Conservation (phyloP, 1,140 invertebrate species). For the Drosophila watanabei region DNA sequence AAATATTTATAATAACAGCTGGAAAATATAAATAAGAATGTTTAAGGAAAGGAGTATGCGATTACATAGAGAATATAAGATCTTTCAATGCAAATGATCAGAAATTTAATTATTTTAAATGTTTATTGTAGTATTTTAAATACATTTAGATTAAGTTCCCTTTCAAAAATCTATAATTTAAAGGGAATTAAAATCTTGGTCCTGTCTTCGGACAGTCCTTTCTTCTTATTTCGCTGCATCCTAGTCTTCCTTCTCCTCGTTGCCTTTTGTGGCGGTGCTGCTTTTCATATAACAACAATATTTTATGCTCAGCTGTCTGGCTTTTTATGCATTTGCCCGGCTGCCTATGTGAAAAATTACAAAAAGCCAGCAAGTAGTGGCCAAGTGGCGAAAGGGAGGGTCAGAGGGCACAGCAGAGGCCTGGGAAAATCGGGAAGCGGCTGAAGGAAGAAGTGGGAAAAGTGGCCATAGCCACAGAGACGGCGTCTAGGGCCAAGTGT, state of each 20-base stretch:
- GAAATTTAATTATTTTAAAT: neutral
- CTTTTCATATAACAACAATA: slow-evolving; percentile 84
- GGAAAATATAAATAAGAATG: neutral
- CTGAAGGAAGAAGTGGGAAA: slow-evolving; percentile 4
- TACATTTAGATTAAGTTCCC: too few relatives aligned
- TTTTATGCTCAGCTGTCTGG: slow-evolving; percentile 83
- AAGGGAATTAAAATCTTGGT: slow-evolving; percentile 15
- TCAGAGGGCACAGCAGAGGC: slow-evolving; percentile 4
- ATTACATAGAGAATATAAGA: neutral
- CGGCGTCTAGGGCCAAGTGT: slow-evolving; percentile 71
- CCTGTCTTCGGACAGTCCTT: neutral
- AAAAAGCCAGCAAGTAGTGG: slow-evolving; percentile 64
- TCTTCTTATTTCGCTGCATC: slow-evolving; percentile 32
- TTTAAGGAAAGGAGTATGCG: neutral
- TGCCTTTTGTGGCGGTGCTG: slow-evolving; percentile 51
- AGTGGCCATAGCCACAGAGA: slow-evolving; percentile 42
- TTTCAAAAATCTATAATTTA: neutral
- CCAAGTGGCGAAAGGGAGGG: slow-evolving; percentile 41
- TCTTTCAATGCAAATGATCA: neutral
- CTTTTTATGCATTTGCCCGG: slow-evolving; percentile 79
- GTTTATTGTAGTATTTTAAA: too few relatives aligned
- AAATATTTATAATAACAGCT: too few relatives aligned
- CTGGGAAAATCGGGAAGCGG: slow-evolving; percentile 7
- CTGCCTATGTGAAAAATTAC: slow-evolving; percentile 81
- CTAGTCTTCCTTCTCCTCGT: slow-evolving; percentile 8